Evolutionary conservation across 2,113 vertebrate species (phyloP).

Genomic region (Macquaria australasica): DNA sequence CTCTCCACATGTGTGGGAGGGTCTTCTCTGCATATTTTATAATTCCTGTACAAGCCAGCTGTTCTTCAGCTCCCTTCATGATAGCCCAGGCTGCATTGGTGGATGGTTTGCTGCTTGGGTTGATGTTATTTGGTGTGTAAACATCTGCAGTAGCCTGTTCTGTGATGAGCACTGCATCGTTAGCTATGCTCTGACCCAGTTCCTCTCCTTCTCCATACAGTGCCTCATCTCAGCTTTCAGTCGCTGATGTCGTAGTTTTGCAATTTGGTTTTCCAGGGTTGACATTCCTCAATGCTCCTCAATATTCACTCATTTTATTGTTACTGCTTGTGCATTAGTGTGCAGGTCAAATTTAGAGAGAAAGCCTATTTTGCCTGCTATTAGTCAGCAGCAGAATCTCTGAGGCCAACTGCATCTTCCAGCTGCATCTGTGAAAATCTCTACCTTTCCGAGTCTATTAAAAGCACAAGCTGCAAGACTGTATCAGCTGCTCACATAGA

Average conservation of each 20-base stretch:
- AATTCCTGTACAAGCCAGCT: conserved; percentile 54
- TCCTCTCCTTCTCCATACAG: conserved; percentile 36
- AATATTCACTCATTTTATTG: neutral
- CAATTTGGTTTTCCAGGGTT: conserved; percentile 16
- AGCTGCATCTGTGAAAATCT: conserved; percentile 41
- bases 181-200: conserved; percentile 64
- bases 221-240: conserved; percentile 25
- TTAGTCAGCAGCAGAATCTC: conserved; percentile 38
- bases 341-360: neutral
- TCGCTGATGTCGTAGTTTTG: conserved; percentile 13
- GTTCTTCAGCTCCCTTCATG: conserved; percentile 38
- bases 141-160: conserved; percentile 71
- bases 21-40: conserved; percentile 51
- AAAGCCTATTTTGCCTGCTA: conserved; percentile 15
- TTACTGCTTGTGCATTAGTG: neutral
- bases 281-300: neutral
- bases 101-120: conserved; percentile 44
- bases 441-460: conserved; percentile 32
- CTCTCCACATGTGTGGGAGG: conserved; percentile 26
- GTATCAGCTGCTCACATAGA: conserved; percentile 36
- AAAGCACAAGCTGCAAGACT: conserved; percentile 39
- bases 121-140: conserved; percentile 65
- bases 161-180: conserved; percentile 50
- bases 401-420: conserved; percentile 27
- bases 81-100: conserved; percentile 1